Base-by-base conservation (phyloP, 2,797 vertebrate genomes). In the Microchirus variegatus region DNA sequence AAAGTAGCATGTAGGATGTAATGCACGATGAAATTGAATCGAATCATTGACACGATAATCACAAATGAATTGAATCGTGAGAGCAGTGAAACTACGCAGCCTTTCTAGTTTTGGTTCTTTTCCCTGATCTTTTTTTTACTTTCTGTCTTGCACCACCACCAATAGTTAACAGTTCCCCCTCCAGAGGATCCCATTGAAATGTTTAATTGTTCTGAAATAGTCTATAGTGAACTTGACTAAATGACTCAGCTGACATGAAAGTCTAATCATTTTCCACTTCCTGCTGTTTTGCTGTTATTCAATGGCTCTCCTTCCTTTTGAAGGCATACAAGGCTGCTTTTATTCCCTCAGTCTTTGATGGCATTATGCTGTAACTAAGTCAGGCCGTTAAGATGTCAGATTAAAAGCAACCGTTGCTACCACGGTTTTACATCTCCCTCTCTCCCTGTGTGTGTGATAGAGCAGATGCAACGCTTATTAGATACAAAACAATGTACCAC, bases 191-290 rank as follows among this genome's bases (percentile, higher is more conserved):
- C 60, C 66, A 57, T 41, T n/a, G 63, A 85, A 81, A 76, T 75
- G 51, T 74, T 77, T 78, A 78, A 83, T 81, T 87, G 67, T 81
- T 89, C 60, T 73, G 59, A 85, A 87, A 78, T 70, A n/a, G 62
- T 67, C 63, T 62, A 63, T 43, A 80, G 57, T 51, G 49, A 68
- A 68, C 49, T 64, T 58, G 52, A 81, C 61, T 55, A 60, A 75
- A 80, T 83, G 84, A 84, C 70, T 86, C 75, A 84, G 70, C 64
- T 73, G 75, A 80, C 50, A 53, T 54, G 19, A 67, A 77, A 72
- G 45, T 59, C 55, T 47, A 70, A 78, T 72, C 50, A 46, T 31
- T 64, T 83, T 71, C 50, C 52, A 54, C 43, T 49, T 67, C 35
- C 53, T 50, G 65, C 75, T 74, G 60, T 85, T 85, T 73, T 79